A percentile compares a stretch with the other conserved stretches of the same genome.
Evolutionary conservation across 2,888 invertebrate species (phyloP).

Genomic region (Quadroppia sp.): DNA sequence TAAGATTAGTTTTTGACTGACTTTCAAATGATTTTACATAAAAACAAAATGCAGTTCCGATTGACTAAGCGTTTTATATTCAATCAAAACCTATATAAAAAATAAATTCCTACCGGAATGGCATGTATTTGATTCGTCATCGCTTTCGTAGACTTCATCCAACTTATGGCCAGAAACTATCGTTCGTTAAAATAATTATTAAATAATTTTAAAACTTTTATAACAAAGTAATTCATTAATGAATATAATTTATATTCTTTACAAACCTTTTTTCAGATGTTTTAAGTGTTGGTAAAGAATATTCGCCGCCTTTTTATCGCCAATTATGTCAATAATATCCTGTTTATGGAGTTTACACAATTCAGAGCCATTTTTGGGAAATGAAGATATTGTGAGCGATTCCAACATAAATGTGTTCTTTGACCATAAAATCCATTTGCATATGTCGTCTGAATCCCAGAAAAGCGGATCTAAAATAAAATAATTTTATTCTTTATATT

Average conservation of each 20-base stretch:
- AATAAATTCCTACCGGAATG: constrained; percentile 17
- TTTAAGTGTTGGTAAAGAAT: constrained; percentile 16
- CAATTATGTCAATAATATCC: constrained; percentile 28
- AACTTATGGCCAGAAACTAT: constrained; percentile 28
- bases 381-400: neutral
- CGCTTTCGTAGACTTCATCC: neutral
- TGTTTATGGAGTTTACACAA: constrained; percentile 28
- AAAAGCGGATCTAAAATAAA: constrained; percentile 5
- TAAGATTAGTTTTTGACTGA: neutral
- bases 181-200: neutral
- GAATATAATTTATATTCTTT: neutral
- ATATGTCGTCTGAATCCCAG: constrained; percentile 16
- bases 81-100: neutral
- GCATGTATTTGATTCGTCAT: constrained; percentile 19
- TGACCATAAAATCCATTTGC: constrained; percentile 33
- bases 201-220: neutral
- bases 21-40: constrained; percentile 19
- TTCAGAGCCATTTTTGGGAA: constrained; percentile 16
- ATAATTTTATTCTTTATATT: neutral
- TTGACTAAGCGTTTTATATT: neutral
- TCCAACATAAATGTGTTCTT: constrained; percentile 3
- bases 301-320: constrained; percentile 16
- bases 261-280: constrained; percentile 25
- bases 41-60: constrained; percentile 14
- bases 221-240: neutral